These are phyloP conservation scores for Mnemiopsis leidyi DNA, from an alignment of 37 sponge, comb jelly and placozoan species.

Conservation along the genomic window DNA sequence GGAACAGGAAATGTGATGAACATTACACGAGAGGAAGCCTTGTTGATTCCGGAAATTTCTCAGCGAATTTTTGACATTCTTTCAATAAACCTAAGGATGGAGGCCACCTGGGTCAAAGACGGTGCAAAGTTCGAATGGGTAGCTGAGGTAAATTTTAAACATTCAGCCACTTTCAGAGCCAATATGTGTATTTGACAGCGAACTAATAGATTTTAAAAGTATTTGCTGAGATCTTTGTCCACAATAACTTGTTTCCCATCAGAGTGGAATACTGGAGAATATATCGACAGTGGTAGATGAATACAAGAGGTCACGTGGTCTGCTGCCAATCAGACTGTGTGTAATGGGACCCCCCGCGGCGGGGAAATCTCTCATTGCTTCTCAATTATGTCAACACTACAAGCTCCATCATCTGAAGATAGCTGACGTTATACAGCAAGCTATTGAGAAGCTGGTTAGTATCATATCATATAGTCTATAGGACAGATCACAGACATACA, in stretches of 20 bases:
- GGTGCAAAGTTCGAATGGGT: slow-evolving; percentile 76
- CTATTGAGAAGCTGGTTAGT: slow-evolving; percentile 75
- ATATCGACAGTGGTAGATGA: slow-evolving; percentile 73
- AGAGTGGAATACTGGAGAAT: slow-evolving; percentile 83
- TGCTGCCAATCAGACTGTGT: slow-evolving; percentile 81
- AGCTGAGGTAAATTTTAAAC: slow-evolving; percentile 73
- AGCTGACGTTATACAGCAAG: slow-evolving; percentile 80
- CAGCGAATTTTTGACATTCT: slow-evolving; percentile 68
- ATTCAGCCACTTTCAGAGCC: too few species aligned
- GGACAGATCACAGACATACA: too few species aligned
- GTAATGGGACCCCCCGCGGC: slow-evolving; percentile 88
- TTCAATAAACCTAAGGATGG: slow-evolving; percentile 81
- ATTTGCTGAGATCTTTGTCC: too few species aligned
- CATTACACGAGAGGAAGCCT: slow-evolving; percentile 75
- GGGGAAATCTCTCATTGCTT: slow-evolving; percentile 75
- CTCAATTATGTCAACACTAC: slow-evolving; percentile 84
- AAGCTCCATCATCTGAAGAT: slow-evolving; percentile 88
- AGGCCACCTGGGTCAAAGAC: slow-evolving; percentile 78
- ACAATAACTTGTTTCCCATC: too few species aligned
- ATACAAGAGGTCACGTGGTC: slow-evolving; percentile 79
- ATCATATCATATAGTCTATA: too few species aligned
- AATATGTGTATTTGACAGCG: too few species aligned
- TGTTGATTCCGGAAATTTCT: slow-evolving; percentile 72
- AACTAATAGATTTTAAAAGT: too few species aligned
- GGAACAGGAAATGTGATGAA: slow-evolving; percentile 72